A percentile compares a stretch with the other conserved stretches of the same genome.
Evolutionary conservation across 2,888 invertebrate genomes (phyloP).

Genomic region (Philhelius pedissequus): DNA sequence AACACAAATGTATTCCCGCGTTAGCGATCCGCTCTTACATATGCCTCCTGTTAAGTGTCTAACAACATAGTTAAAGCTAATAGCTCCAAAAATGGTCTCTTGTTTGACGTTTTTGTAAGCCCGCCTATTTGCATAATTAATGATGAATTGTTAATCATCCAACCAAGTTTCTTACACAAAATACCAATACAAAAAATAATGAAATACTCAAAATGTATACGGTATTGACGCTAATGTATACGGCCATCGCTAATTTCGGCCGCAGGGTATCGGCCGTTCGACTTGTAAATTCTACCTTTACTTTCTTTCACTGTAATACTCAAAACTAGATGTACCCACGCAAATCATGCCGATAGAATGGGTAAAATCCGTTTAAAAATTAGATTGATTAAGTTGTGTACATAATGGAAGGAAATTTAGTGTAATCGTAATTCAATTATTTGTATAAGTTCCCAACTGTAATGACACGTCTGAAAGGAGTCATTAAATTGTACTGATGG

Average conservation of each 20-base stretch:
- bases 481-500: too few species aligned
- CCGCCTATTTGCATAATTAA: constrained; percentile 11
- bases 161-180: neutral
- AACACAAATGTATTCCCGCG: neutral
- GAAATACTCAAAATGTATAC: neutral
- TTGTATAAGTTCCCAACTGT: neutral
- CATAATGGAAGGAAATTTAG: neutral
- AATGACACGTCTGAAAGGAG: neutral
- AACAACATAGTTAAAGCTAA: neutral
- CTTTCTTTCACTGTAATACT: neutral
- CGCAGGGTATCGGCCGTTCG: neutral
- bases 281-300: neutral
- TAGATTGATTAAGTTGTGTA: neutral
- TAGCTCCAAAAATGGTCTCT: neutral
- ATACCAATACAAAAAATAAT: neutral
- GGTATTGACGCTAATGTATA: too few species aligned
- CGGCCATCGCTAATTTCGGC: neutral
- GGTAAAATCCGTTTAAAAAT: neutral
- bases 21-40: neutral
- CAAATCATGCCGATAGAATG: neutral
- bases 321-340: neutral
- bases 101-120: neutral
- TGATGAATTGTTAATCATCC: constrained; percentile 4
- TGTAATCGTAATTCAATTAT: neutral
- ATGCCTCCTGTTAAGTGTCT: neutral